Base-by-base conservation (phyloP, 2,888 invertebrate species). In the Nomada flava region DNA sequence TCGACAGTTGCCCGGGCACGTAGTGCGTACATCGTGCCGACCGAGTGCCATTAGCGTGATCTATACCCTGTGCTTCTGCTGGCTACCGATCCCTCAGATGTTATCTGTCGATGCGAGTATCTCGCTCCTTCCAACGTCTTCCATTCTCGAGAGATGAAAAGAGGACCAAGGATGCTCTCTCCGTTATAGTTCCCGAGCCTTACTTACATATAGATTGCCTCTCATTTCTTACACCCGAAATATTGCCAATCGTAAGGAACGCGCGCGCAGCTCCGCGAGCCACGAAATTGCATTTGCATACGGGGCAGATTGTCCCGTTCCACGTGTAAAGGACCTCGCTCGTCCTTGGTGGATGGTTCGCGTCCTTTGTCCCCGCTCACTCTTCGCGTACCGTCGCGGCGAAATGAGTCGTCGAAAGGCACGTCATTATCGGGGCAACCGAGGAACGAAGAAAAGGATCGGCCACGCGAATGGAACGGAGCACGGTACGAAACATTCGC, bases 171-270 rank as follows among this genome's bases (percentile, higher is more conserved):
- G 75, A 79, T 47, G 18, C 23, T 23, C 47, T 18, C n/a, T 42
- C 70, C 71, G 63, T 71, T 83, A 74, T 68, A 78, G 79, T 71
- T 82, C 59, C 70, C 11, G 68, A 79, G 83, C 89, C 92, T 92
- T 90, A 91, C 92, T 92, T 92, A 93, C 92, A 93, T 92, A 92
- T 92, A 92, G 92, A 93, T 93, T 93, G 91, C 89, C 86, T 90
- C 82, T 73, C 85, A 87, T 90, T 90, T 91, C 88, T 90, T 89
- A 84, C 87, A 83, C 88, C 90, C 87, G 88, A 91, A 90, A 91
- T 91, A 91, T 90, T 87, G 86, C 91, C 88, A 86, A 91, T 91
- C 89, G 86, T 89, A 91, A 89, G 80, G 78, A 76, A 77, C 76
- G 83, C 76, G 77, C 77, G 79, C 60, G 65, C 69, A 63, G 52